Conservation (phyloP, 2,113 vertebrate genomes). For the Pelmatolapia mariae region DNA sequence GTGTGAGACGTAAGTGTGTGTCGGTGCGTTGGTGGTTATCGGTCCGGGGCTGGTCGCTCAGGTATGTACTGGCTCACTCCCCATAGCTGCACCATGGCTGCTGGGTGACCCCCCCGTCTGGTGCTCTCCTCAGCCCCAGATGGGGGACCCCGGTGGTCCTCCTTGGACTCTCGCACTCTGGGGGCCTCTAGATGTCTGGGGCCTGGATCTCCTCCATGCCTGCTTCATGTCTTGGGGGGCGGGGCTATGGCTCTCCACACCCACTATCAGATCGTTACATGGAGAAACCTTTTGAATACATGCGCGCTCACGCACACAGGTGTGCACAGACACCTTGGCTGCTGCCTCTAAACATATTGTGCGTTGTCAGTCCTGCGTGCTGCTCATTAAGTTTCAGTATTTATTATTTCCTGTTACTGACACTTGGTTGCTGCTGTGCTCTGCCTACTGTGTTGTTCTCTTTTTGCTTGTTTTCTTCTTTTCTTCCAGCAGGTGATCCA, state of each 20-base stretch:
- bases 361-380: neutral
- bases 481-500: neutral
- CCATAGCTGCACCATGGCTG: neutral
- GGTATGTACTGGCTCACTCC: neutral
- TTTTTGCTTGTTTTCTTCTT: neutral
- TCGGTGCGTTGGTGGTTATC: accelerated
- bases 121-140: neutral
- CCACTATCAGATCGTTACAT: accelerated
- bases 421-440: neutral
- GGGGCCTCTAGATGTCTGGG: neutral
- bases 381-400: neutral
- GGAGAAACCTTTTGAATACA: neutral
- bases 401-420: neutral
- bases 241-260: neutral
- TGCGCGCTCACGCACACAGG: neutral
- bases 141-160: neutral
- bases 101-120: accelerated
- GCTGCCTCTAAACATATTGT: neutral
- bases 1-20: no score
- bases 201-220: neutral
- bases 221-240: neutral
- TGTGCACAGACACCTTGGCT: neutral
- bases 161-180: neutral
- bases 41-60: neutral
- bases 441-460: neutral